A percentile compares a stretch with the other conserved stretches of the same genome.
Evolutionary conservation across 2,888 invertebrate genomes (phyloP).

Genomic region (Brenthis hecate): DNA sequence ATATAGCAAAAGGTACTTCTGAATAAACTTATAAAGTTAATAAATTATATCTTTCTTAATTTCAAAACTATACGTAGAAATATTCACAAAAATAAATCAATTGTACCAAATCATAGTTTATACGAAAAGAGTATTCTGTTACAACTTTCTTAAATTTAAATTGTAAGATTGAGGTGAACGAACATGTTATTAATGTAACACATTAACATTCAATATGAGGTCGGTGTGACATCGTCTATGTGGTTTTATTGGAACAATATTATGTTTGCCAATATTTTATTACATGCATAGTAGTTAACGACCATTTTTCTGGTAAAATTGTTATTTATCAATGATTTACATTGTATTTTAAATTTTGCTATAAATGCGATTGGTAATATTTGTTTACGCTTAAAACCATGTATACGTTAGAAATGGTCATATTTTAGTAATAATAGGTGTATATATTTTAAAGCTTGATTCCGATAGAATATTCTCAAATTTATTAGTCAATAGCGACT

Average conservation of each 20-base stretch:
- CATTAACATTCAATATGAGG: conserved; percentile 30
- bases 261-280: conserved; percentile 14
- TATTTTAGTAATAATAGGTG: no score
- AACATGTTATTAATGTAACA: conserved; percentile 23
- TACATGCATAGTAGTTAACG: not conserved
- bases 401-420: not conserved
- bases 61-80: no score
- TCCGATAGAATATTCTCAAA: not conserved
- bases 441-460: no score
- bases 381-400: not conserved
- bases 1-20: no score
- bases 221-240: conserved; percentile 5
- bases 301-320: not conserved
- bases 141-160: conserved; percentile 28
- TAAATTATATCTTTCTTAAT: no score
- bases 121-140: conserved; percentile 3
- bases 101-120: no score
- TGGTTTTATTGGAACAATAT: conserved; percentile 10
- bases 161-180: conserved; percentile 32
- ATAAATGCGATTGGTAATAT: not conserved
- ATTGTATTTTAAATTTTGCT: not conserved
- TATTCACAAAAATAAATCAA: no score
- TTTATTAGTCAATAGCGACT: not conserved
- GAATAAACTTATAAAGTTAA: no score
- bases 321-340: conserved; percentile 5